Conservation (phyloP, 2,888 invertebrate species). For the Trisateles emortualis region DNA sequence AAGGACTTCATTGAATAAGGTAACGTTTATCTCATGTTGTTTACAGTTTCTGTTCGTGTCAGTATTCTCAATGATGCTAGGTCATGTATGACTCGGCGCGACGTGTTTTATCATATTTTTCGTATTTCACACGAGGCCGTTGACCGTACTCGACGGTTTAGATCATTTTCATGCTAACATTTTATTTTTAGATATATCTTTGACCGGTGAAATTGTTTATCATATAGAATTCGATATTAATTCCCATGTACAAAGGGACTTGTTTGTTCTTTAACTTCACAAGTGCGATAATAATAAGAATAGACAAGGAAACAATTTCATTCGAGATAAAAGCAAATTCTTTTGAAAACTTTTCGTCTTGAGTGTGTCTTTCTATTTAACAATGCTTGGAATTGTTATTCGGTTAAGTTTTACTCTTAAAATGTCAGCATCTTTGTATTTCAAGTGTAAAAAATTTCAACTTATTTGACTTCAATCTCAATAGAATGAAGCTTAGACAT, state of each 20-base stretch:
- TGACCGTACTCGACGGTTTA: constrained; percentile 21
- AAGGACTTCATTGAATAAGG: constrained; percentile 43
- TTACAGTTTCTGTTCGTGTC: constrained; percentile 67
- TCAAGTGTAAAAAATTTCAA: neutral
- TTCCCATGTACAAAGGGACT: constrained; percentile 15
- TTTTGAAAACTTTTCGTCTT: constrained; percentile 34
- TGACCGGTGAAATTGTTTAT: constrained; percentile 29
- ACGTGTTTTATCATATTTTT: constrained; percentile 47
- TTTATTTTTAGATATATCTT: neutral
- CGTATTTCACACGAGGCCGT: constrained; percentile 24
- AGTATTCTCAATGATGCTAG: constrained; percentile 67
- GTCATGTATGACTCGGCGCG: constrained; percentile 60
- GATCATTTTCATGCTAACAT: constrained; percentile 2
- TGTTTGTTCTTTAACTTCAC: constrained; percentile 28
- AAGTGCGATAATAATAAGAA: constrained; percentile 30
- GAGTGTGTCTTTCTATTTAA: constrained; percentile 24
- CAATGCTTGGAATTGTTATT: constrained; percentile 19
- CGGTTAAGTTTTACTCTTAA: constrained; percentile 11
- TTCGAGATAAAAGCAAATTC: constrained; percentile 34
- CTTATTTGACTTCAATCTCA: too few species aligned
- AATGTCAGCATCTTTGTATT: neutral
- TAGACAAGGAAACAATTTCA: constrained; percentile 23
- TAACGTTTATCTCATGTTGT: constrained; percentile 64
- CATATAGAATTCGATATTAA: constrained; percentile 5
- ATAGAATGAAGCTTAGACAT: too few species aligned